Percentiles rank a stretch among this genome's conserved stretches.
These are phyloP conservation scores for Lithobates sylvaticus DNA, from an alignment of 2,797 vertebrate genomes.

Conservation along the genomic window DNA sequence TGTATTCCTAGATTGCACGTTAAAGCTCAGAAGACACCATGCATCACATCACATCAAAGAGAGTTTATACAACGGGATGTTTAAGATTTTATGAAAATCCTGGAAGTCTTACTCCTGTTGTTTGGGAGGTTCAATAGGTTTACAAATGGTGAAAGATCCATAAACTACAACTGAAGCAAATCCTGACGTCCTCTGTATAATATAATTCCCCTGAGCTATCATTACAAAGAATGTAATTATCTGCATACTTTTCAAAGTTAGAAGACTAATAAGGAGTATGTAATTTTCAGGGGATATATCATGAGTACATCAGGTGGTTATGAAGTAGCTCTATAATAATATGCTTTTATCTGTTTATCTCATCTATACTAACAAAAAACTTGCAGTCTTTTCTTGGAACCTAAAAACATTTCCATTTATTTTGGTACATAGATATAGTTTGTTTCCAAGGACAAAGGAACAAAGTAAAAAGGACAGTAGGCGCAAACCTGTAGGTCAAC, in stretches of 20 bases:
- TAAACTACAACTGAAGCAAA: slow-evolving; percentile 17
- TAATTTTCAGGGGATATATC: slow-evolving; percentile 1
- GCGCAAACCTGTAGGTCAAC: no score
- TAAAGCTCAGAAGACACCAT: slow-evolving; percentile 31
- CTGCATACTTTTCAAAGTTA: not conserved
- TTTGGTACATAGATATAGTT: not conserved
- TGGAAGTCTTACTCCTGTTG: slow-evolving; percentile 41
- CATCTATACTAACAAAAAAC: not conserved
- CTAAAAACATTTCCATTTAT: not conserved
- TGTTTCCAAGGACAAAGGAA: not conserved
- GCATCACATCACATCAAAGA: slow-evolving; percentile 46
- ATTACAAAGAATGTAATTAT: slow-evolving; percentile 17
- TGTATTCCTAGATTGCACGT: slow-evolving; percentile 23
- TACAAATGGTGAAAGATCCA: slow-evolving; percentile 33
- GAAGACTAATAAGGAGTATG: slow-evolving; percentile 4
- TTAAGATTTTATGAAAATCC: slow-evolving; percentile 32
- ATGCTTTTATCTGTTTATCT: not conserved
- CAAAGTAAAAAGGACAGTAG: no score
- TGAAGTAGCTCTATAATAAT: not conserved
- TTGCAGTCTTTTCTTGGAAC: not conserved
- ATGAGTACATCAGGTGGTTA: slow-evolving; percentile 16
- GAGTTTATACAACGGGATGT: slow-evolving; percentile 42
- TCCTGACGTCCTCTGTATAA: slow-evolving; percentile 17
- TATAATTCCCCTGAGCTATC: slow-evolving; percentile 5
- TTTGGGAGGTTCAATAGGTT: slow-evolving; percentile 22